Conservation (phyloP, 2,797 vertebrate species). For the Calcarius lapponicus region DNA sequence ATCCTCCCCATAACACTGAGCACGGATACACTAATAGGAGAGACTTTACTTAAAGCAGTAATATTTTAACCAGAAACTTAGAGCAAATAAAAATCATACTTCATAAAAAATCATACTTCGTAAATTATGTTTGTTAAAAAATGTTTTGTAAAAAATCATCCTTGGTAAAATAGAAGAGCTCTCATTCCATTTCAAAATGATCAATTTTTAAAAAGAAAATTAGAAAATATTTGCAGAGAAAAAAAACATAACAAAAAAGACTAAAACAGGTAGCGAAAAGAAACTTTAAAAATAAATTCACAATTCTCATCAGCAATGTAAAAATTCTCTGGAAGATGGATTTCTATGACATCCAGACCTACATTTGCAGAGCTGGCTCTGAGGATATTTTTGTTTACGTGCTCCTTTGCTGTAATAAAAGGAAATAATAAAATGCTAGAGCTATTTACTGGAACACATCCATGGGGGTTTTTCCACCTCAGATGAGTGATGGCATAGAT, state of each 20-base stretch:
- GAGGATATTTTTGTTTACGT: constrained; percentile 26
- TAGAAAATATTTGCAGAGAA: constrained; percentile 5
- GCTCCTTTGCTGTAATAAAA: constrained; percentile 51
- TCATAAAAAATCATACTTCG: constrained; percentile 32
- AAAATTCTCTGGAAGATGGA: constrained; percentile 31
- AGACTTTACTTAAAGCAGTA: not conserved
- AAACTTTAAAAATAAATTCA: constrained; percentile 60
- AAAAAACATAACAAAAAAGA: not conserved
- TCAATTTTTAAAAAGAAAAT: not conserved
- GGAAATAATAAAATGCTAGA: constrained; percentile 45
- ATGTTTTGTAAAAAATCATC: not conserved
- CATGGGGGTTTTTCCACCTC: constrained; percentile 14
- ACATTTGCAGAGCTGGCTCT: not conserved
- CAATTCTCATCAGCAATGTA: constrained; percentile 30
- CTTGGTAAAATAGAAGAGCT: constrained; percentile 33
- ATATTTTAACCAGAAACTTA: not conserved
- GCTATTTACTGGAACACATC: constrained; percentile 20
- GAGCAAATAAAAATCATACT: constrained; percentile 28
- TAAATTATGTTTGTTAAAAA: not conserved
- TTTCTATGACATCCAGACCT: constrained; percentile 1
- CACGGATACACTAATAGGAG: not conserved
- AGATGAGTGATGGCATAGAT: constrained; percentile 23
- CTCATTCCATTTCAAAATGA: constrained; percentile 28
- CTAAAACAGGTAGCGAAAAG: not conserved
- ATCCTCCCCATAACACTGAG: constrained; percentile 4